Base-by-base conservation (phyloP, 2,888 invertebrate species). In the Digitonthophagus gazella region DNA sequence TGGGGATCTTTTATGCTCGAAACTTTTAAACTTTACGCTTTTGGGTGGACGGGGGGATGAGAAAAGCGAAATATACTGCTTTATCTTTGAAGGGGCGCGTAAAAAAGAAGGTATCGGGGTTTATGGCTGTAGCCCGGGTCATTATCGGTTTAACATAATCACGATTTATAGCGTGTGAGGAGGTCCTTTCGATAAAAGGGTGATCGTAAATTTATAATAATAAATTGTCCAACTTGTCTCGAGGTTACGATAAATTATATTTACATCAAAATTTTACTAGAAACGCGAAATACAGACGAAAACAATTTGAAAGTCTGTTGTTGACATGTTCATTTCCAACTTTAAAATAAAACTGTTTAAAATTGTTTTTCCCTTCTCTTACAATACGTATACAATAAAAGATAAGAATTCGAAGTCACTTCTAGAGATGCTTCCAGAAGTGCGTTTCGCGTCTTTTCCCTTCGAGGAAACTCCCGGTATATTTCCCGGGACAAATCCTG, bases 371-470 rank as follows among this genome's bases (percentile, higher is more conserved):
- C n/a, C n/a, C n/a, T n/a, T n/a, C n/a, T n/a, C n/a, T n/a, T n/a
- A n/a, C n/a, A n/a, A n/a, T n/a, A n/a, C n/a, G n/a, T n/a, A 18
- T 56, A 28, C 22, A 64, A 66, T 58, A 69, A 69, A 54, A 68
- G 64, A 66, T 18, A 18, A 61, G 15, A 18, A 67, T 20, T 19
- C 61, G 61, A n/a, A 6, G 11, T 44, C 28, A 44, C 1, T 11
- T 61, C 18, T 19, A 61, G n/a, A 20, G 20, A 16, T 20, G 18
- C 61, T 15, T 61, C 6, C 28, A n/a, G 57, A 57, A 14, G 16
- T 15, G 61, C 20, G 61, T 61, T 61, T 18, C 18, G 61, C 20
- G 61, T 61, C 19, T 61, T 14, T n/a, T 18, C 18, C 61, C 16
- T 8, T 44, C 11, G 28, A 11, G 28, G 28, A 3, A 44, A 44